Conservation (phyloP, 2,888 invertebrate genomes). For the Gandaritis pyraliata region DNA sequence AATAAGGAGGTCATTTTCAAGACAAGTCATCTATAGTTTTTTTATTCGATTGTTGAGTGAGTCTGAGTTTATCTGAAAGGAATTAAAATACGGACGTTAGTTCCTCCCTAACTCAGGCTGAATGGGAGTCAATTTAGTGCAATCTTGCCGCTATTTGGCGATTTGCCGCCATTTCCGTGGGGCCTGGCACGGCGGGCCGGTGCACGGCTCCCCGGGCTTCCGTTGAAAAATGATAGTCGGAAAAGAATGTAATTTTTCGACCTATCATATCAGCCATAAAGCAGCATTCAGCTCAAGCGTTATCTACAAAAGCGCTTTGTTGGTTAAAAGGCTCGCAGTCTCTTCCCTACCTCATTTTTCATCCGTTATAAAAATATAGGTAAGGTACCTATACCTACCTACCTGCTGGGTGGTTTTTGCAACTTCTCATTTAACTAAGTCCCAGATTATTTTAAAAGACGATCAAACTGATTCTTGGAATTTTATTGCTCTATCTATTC, state of each 20-base stretch:
- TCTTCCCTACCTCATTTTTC: not conserved
- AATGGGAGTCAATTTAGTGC: conserved; percentile 47
- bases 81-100: conserved; percentile 24
- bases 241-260: not conserved
- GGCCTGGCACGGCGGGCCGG: conserved; percentile 22
- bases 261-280: not conserved
- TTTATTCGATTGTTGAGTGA: no score
- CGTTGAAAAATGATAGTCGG: not conserved
- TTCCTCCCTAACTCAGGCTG: conserved; percentile 40
- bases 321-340: not conserved
- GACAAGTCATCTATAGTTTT: no score
- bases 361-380: not conserved
- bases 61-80: not conserved
- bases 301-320: not conserved
- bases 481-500: no score
- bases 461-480: no score
- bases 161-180: conserved; percentile 45
- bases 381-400: no score
- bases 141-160: conserved; percentile 46
- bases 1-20: no score
- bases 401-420: no score
- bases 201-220: conserved; percentile 22
- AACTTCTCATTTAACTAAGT: no score
- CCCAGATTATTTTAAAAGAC: no score
- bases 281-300: not conserved